Evolutionary conservation across 2,797 vertebrate genomes (phyloP), one percentile per base, ranked within the genome.

Genomic region (Cuculus canorus): DNA sequence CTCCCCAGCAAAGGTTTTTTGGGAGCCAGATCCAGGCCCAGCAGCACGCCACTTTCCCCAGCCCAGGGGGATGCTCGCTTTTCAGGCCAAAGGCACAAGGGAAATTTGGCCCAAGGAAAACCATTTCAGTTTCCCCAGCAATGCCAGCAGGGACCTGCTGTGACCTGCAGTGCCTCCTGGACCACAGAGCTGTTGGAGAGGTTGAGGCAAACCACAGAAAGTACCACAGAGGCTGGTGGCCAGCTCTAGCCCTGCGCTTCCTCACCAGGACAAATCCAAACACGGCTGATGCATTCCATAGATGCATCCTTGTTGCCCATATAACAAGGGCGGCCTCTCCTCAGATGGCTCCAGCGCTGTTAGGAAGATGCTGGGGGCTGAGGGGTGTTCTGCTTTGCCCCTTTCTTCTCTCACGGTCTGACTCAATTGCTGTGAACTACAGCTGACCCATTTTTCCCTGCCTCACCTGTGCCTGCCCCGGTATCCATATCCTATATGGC

Each of bases 401-500:
- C 28, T 78, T 88, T 85, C 72, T 78, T 75, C 33, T 35, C 80
- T 94, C 0, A 0, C 66, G 70, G 64, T 64, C 85, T 68, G 75
- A 80, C 53, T 89, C 52, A 1, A 50, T 78, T 96, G 83, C 57
- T 7, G 5, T 95, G 95, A 92, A 92, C 95, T 91, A 73, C n/a
- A 0, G 56, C 80, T 97, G 95, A 94, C 94, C 95, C 71, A 82
- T 71, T 39, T 70, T 81, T 88, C 80, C 45, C 64, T 41, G 43
- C 68, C 87, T 93, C 86, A 93, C 86, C 90, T 93, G 86, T 94
- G 48, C 60, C 86, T 91, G 82, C 85, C 77, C 66, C 17, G 8
- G 73, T 70, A 90, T 93, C 88, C 56, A 73, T 92, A 95, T 95
- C 82, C 94, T 96, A 77, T 70, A 92, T 91, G 92, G 94, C 95